phyloP scores from a whole-genome alignment of 2,888 invertebrate genomes.

The Fissipunctia ypsillon region DNA sequence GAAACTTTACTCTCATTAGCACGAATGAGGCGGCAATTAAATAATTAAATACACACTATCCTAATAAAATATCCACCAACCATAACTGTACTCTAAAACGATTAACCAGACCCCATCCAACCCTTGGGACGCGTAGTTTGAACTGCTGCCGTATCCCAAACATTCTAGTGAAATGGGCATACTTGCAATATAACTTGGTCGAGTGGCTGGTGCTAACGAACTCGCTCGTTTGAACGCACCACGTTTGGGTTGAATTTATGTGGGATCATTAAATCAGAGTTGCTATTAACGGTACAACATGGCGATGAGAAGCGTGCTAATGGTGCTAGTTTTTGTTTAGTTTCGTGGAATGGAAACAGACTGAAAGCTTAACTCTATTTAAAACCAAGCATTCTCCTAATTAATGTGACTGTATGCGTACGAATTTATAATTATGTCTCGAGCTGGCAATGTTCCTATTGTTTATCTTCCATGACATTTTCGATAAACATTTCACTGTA shows the following conservation, averaged over 20 bases:
- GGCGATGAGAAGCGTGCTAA: conserved; percentile 35
- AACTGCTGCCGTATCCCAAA: conserved; percentile 15
- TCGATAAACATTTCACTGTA: neutral
- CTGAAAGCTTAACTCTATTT: conserved; percentile 9
- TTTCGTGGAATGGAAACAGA: neutral
- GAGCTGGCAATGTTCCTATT: neutral
- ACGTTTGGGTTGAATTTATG: conserved; percentile 74
- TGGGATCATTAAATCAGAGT: conserved; percentile 78
- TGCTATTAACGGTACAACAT: conserved; percentile 69
- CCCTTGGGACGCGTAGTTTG: conserved; percentile 38
- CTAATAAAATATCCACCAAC: conserved; percentile 36
- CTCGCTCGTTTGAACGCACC: conserved; percentile 63
- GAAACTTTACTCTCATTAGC: conserved; percentile 27
- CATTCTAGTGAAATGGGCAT: conserved; percentile 41
- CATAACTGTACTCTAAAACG: conserved; percentile 47
- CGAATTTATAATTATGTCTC: neutral
- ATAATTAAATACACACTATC: conserved; percentile 50
- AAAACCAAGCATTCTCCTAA: neutral
- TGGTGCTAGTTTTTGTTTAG: conserved; percentile 38
- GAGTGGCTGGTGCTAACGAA: conserved; percentile 42
- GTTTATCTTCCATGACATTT: neutral
- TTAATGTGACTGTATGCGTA: neutral
- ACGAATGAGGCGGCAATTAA: conserved; percentile 29
- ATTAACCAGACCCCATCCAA: conserved; percentile 40
- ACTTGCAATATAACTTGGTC: conserved; percentile 40